Evolutionary conservation across 1,140 invertebrate species (phyloP), one percentile per base, ranked within the genome.

Genomic region (Ceratosolen solmsi): DNA sequence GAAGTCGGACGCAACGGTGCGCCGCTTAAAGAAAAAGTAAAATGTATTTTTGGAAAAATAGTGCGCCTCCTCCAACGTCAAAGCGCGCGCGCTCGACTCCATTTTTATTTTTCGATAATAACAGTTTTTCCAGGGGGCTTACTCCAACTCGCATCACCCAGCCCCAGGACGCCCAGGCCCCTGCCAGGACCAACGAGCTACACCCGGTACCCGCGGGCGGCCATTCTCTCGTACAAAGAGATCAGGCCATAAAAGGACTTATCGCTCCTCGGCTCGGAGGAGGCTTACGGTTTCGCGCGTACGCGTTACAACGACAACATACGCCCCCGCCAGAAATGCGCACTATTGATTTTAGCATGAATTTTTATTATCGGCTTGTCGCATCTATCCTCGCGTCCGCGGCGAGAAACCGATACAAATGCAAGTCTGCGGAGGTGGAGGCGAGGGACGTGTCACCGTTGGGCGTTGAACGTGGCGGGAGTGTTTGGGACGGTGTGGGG

Each of bases 291-390:
- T 25, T 56, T 20, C 49, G 51, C 71, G 54, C 22, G n/a, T n/a
- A 25, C 22, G 41, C 38, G 11, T 63, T 60, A 58, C 46, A 30
- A 38, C 46, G 76, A 41, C 30, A 33, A 72, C 77, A 83, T 41
- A 20, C 46, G 38, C 25, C 30, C 49, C 30, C 51, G 20, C n/a
- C 38, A 60, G 27, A 73, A 54, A 46, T 49, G 54, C n/a, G 27
- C 58, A 22, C 54, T 85, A 85, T 85, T 84, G 83, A 85, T 85
- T 85, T 85, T 85, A 33, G 74, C 84, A 82, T 84, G 70, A 83
- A 83, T 85, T 85, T 85, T 84, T 85, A 84, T 83, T 83, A 82
- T 83, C 80, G 72, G 79, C 73, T 72, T 27, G 79, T 60, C 72
- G 54, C 65, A 77, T 82, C 73, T 81, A 51, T 63, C 22, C 65